phyloP scores from a whole-genome alignment of 2,113 vertebrate genomes.

The Psilopogon haemacephalus region DNA sequence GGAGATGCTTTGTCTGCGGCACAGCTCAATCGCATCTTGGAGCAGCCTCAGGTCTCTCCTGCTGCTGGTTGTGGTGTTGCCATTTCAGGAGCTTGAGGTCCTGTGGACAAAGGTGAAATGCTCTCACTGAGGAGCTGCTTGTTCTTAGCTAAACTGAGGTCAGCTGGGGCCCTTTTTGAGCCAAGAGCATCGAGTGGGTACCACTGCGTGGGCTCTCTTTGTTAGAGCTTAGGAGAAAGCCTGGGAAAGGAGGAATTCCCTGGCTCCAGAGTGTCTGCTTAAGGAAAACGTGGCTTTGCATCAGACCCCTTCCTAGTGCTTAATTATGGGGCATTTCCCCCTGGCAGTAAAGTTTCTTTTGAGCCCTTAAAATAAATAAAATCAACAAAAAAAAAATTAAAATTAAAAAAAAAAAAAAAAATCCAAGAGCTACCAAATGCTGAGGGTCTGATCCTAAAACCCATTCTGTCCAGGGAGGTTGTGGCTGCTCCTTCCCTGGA shows the following conservation, averaged over 20 bases:
- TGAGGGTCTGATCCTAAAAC: not conserved
- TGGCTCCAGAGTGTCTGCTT: not conserved
- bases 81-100: not conserved
- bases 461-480: no score
- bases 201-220: not conserved
- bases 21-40: rapidly evolving
- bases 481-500: no score
- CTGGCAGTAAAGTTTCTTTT: not conserved
- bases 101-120: not conserved
- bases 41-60: not conserved
- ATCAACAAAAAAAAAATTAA: not conserved
- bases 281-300: not conserved
- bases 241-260: not conserved
- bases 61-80: no score
- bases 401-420: not conserved
- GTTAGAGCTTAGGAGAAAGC: not conserved
- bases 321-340: not conserved
- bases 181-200: not conserved
- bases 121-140: not conserved
- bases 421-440: not conserved
- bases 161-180: not conserved
- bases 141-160: not conserved
- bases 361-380: not conserved
- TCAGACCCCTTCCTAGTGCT: not conserved
- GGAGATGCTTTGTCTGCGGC: not conserved